These are phyloP conservation scores for Noturus placidus DNA, from an alignment of 2,113 vertebrate species.

Conservation along the genomic window DNA sequence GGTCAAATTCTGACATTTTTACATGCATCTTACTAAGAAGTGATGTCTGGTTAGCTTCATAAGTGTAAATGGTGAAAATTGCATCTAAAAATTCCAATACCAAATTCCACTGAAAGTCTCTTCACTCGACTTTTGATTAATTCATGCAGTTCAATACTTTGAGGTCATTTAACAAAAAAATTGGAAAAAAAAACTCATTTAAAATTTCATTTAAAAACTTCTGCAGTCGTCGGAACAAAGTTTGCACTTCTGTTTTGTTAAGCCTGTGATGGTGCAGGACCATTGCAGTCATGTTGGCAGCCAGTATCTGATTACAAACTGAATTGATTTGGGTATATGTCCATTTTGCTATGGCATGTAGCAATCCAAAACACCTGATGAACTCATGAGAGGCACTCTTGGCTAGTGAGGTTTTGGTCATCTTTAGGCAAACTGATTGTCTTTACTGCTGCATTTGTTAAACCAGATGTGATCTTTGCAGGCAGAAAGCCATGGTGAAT, in stretches of 20 bases:
- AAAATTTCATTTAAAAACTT: too few relatives aligned
- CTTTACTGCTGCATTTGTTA: not conserved
- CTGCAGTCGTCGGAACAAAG: not conserved
- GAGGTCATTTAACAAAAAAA: too few relatives aligned
- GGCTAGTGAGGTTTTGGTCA: not conserved
- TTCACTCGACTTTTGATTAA: not conserved
- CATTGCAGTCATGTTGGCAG: not conserved
- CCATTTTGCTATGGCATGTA: not conserved
- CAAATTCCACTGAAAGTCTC: not conserved
- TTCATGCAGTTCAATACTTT: not conserved
- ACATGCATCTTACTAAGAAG: too few relatives aligned
- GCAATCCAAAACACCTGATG: not conserved
- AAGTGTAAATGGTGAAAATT: not conserved
- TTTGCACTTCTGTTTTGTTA: not conserved
- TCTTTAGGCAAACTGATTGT: not conserved
- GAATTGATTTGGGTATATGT: not conserved
- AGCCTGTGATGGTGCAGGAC: not conserved
- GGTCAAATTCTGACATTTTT: too few relatives aligned
- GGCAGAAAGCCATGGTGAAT: too few relatives aligned
- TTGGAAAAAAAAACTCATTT: too few relatives aligned
- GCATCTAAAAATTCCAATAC: not conserved
- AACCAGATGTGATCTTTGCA: too few relatives aligned
- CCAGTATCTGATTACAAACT: not conserved
- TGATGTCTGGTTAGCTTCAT: not conserved
- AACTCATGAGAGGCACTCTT: too few relatives aligned